Conservation (phyloP, 2,888 invertebrate species). For the Dynastes tityus region DNA sequence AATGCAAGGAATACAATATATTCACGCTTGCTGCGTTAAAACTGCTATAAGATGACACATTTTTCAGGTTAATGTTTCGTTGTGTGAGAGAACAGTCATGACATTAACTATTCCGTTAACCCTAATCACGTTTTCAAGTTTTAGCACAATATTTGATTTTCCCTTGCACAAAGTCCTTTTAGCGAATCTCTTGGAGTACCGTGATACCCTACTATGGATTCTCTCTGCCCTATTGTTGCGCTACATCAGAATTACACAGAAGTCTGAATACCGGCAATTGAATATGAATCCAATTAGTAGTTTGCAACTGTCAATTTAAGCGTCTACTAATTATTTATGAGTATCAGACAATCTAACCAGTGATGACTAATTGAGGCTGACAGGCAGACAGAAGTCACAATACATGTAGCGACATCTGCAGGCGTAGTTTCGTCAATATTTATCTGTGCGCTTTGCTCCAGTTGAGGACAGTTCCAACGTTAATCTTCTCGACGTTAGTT, state of each 20-base stretch:
- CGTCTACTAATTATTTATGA: slow-evolving; percentile 30
- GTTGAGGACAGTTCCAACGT: not conserved
- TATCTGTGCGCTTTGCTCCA: slow-evolving; percentile 16
- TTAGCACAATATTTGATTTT: too few relatives aligned
- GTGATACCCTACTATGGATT: not conserved
- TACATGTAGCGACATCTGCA: slow-evolving; percentile 26
- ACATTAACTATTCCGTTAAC: too few relatives aligned
- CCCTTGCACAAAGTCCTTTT: too few relatives aligned
- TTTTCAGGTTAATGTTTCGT: too few relatives aligned
- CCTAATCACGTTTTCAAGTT: too few relatives aligned
- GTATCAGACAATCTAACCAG: slow-evolving; percentile 24
- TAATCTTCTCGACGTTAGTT: slow-evolving; percentile 15
- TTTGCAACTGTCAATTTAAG: slow-evolving; percentile 26
- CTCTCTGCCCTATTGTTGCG: not conserved
- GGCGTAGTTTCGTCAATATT: slow-evolving; percentile 22
- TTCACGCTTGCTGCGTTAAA: too few relatives aligned
- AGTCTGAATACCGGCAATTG: slow-evolving; percentile 5
- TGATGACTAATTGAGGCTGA: slow-evolving; percentile 24
- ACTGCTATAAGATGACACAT: too few relatives aligned
- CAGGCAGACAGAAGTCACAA: slow-evolving; percentile 14
- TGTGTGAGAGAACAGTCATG: too few relatives aligned
- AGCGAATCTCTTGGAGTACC: too few relatives aligned
- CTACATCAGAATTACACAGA: slow-evolving; percentile 1
- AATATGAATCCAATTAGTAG: slow-evolving; percentile 42
- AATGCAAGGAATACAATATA: too few relatives aligned